phyloP scores from a whole-genome alignment of 2,888 invertebrate genomes.

The Nemapogon koenigi region DNA sequence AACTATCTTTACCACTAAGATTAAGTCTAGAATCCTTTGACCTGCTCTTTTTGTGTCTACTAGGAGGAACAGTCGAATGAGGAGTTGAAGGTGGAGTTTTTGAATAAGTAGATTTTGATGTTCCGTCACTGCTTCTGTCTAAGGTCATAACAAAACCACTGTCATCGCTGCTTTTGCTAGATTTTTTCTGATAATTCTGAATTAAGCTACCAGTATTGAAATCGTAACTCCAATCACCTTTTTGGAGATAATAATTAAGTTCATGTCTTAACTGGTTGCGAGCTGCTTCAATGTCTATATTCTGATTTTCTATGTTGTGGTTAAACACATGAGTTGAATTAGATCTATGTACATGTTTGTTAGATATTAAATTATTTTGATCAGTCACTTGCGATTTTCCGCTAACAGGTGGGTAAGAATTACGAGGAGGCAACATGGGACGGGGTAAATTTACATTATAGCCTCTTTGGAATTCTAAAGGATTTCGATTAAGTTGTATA shows the following conservation, averaged over 20 bases:
- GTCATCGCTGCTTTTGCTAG: constrained; percentile 58
- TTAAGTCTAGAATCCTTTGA: constrained; percentile 54
- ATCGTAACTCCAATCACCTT: constrained; percentile 59
- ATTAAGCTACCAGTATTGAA: constrained; percentile 55
- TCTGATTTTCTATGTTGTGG: constrained; percentile 45
- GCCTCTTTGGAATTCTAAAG: constrained; percentile 63
- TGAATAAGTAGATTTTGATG: constrained; percentile 54
- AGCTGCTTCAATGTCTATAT: constrained; percentile 51
- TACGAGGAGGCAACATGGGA: constrained; percentile 67
- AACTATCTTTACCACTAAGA: constrained; percentile 39
- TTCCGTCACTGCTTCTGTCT: constrained; percentile 57
- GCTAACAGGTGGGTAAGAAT: constrained; percentile 68
- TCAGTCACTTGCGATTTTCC: constrained; percentile 62
- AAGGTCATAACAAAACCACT: constrained; percentile 59
- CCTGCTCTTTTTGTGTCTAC: constrained; percentile 53
- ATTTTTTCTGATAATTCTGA: constrained; percentile 58
- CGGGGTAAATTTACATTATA: constrained; percentile 63
- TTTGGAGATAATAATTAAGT: constrained; percentile 55
- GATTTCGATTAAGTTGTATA: constrained; percentile 59
- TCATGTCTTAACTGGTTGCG: constrained; percentile 54
- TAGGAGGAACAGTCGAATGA: constrained; percentile 52
- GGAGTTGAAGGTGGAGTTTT: constrained; percentile 58
- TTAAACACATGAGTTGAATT: constrained; percentile 67
- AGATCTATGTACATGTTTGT: constrained; percentile 66
- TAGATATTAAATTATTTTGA: constrained; percentile 54